Conservation (phyloP, 2,888 invertebrate species). For the Hypselothyrea guttata region DNA sequence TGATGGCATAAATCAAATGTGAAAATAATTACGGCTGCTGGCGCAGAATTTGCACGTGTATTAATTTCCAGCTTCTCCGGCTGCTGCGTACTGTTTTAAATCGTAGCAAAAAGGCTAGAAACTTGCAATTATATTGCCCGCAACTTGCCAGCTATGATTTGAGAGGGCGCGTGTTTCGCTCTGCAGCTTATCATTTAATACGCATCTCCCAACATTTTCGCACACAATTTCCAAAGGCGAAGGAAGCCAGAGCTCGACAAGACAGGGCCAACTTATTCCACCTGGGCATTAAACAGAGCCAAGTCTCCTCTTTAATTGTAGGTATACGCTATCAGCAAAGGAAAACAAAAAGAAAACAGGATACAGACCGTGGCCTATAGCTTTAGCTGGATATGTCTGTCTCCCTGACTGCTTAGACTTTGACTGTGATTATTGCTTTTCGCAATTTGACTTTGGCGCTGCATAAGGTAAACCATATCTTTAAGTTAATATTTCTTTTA, state of each 20-base stretch:
- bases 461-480: constrained; percentile 56
- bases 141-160: constrained; percentile 43
- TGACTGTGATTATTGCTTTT: constrained; percentile 63
- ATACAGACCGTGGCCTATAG: constrained; percentile 35
- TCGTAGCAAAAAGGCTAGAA: constrained; percentile 62
- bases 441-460: constrained; percentile 24
- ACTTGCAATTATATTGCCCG: constrained; percentile 60
- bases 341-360: too few relatives aligned
- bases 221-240: constrained; percentile 59
- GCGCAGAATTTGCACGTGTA: constrained; percentile 74
- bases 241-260: background rate
- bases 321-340: constrained; percentile 50
- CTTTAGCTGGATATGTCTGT: constrained; percentile 27
- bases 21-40: constrained; percentile 78
- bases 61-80: constrained; percentile 47
- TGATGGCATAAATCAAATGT: constrained; percentile 77
- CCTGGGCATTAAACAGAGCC: constrained; percentile 1
- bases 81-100: constrained; percentile 52
- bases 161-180: constrained; percentile 49
- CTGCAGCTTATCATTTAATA: constrained; percentile 68
- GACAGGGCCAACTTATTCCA: constrained; percentile 14
- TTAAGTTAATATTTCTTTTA: constrained; percentile 61
- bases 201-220: constrained; percentile 65
- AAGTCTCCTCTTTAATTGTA: constrained; percentile 61
- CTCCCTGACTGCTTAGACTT: constrained; percentile 24